These are phyloP conservation scores for Calephelis virginiensis DNA, from an alignment of 1,140 invertebrate genomes.

Conservation along the genomic window DNA sequence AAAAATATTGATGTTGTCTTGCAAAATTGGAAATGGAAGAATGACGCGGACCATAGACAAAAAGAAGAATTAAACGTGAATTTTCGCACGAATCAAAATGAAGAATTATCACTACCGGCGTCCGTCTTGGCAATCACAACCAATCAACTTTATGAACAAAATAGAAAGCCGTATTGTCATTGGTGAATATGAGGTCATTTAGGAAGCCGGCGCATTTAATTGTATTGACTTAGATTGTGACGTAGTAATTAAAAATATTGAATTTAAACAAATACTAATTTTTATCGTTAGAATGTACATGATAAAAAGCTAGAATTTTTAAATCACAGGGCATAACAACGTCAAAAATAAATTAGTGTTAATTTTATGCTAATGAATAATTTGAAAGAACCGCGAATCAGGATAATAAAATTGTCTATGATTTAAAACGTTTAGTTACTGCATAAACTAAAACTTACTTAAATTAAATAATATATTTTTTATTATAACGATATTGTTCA, in stretches of 20 bases:
- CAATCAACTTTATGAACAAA: conserved; percentile 5
- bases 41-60: conserved; percentile 70
- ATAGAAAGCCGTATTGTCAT: conserved; percentile 1
- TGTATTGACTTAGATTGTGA: neutral
- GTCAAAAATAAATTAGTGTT: neutral
- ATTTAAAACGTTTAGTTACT: conserved; percentile 36
- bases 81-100: conserved; percentile 20
- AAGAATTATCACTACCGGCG: neutral
- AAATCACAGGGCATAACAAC: too few species aligned
- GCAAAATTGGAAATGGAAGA: conserved; percentile 48
- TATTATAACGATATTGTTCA: neutral
- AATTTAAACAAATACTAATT: neutral
- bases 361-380: neutral
- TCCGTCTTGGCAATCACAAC: neutral
- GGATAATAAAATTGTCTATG: conserved; percentile 31
- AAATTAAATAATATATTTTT: neutral
- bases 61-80: conserved; percentile 33
- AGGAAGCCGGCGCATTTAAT: conserved; percentile 8
- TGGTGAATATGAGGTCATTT: neutral
- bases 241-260: neutral
- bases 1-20: conserved; percentile 60
- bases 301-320: too few species aligned
- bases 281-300: too few species aligned
- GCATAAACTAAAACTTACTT: neutral
- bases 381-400: conserved; percentile 2